Base-by-base conservation (phyloP, 2,888 invertebrate genomes). In the Palloptera scutellata region DNA sequence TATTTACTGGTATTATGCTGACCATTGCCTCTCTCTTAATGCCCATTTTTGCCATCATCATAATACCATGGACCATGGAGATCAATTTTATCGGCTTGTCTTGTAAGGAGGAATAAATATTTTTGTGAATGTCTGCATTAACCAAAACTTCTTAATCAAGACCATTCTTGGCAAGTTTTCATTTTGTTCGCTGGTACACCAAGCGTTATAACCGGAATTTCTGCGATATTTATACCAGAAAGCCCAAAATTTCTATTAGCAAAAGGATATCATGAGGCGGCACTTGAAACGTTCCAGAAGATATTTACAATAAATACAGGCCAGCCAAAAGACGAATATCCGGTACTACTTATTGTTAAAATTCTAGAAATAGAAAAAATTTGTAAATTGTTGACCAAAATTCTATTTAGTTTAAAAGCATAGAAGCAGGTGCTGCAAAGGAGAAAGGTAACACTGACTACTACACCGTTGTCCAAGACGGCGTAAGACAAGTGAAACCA, bases 241-340 rank as follows among this genome's bases (percentile, higher is more conserved):
- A 72, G 83, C 83, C 73, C 84, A 1, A 84, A 83, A 69, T 83
- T 82, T 68, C 73, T 82, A 1, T 82, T 83, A 81, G 73, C 82
- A 0, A 74, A 75, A 10, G 82, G 81, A 1, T 75, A 78, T 19
- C 81, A 83, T 61, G 69, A 72, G 15, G 81, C 82, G 57, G 84
- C 84, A 5, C 63, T 84, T 69, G 66, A 73, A 45, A 76, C 79
- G 9, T 79, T 84, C 72, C 84, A 84, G 66, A 86, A 80, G 70
- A 91, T 94, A 1, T 93, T 90, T 79, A 79, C 86, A 0, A 78
- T 88, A 53, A 93, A 93, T 76, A 89, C 88, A 1, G 89, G 91
- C 2, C 86, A 87, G 66, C 81, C 88, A 0, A 83, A 85, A 43
- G 87, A 89, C 5, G 86, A 87, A 0, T 93, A 87, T 84, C 91